Conservation (phyloP, 2,888 invertebrate genomes). For the Leucophenga maculata region DNA sequence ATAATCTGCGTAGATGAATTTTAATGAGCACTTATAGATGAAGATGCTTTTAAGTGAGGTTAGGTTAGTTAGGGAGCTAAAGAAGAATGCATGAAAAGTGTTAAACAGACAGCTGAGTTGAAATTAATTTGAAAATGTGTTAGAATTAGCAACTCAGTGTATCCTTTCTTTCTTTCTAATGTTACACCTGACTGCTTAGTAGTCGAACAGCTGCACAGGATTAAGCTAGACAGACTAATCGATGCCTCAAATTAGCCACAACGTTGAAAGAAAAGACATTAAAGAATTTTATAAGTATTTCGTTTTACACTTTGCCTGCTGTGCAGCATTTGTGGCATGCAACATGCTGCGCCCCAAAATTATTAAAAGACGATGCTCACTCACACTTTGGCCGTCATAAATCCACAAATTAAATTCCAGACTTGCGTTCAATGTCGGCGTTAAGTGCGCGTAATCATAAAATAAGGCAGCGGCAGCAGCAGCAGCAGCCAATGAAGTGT, state of each 20-base stretch:
- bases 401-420: slow-evolving; percentile 41
- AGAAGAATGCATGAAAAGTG: neutral
- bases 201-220: too few relatives aligned
- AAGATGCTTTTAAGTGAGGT: neutral
- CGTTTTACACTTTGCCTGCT: slow-evolving; percentile 10
- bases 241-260: too few relatives aligned
- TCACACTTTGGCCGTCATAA: slow-evolving; percentile 33
- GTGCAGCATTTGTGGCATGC: slow-evolving; percentile 3
- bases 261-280: too few relatives aligned
- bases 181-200: too few relatives aligned
- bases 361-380: neutral
- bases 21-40: slow-evolving; percentile 52
- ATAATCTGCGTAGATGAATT: slow-evolving; percentile 65
- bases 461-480: neutral
- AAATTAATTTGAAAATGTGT: slow-evolving; percentile 8
- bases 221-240: too few relatives aligned
- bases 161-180: too few relatives aligned
- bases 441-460: slow-evolving; percentile 16
- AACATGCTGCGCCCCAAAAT: neutral
- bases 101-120: slow-evolving; percentile 4
- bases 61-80: too few relatives aligned
- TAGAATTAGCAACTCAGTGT: neutral
- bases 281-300: neutral
- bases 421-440: slow-evolving; percentile 23
- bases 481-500: slow-evolving; percentile 8